Evolutionary conservation across 2,113 vertebrate species (phyloP).

Genomic region (Nothobranchius kuhntae): DNA sequence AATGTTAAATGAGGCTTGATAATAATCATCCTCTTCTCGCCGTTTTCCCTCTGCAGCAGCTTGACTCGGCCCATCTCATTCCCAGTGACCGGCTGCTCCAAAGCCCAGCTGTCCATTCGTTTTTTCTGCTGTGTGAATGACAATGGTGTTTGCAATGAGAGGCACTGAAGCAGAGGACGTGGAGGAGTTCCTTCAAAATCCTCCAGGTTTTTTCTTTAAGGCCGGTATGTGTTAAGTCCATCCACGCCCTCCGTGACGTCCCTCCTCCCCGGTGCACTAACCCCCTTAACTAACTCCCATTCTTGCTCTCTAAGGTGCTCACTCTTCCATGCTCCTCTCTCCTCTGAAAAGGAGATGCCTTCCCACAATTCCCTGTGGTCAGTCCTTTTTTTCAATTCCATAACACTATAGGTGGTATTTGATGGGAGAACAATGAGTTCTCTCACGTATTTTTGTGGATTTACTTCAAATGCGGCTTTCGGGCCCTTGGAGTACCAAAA

Average conservation of each 20-base stretch:
- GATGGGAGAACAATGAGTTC: conserved; percentile 39
- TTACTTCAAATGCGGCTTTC: conserved; percentile 40
- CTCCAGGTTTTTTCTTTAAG: conserved; percentile 69
- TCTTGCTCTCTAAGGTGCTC: conserved; percentile 53
- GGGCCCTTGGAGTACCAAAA: conserved; percentile 40
- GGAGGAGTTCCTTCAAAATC: conserved; percentile 72
- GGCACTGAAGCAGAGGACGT: conserved; percentile 66
- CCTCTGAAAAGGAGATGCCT: conserved; percentile 41
- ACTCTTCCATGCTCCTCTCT: conserved; percentile 41
- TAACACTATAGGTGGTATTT: conserved; percentile 56
- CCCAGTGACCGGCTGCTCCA: conserved; percentile 44
- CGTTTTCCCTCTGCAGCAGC: conserved; percentile 41
- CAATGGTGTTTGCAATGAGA: conserved; percentile 57
- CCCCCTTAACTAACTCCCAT: conserved; percentile 48
- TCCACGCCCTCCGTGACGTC: conserved; percentile 56
- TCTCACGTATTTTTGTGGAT: conserved; percentile 36
- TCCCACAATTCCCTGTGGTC: conserved; percentile 51
- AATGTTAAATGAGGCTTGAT: conserved; percentile 56
- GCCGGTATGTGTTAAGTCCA: conserved; percentile 65
- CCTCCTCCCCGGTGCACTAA: conserved; percentile 38
- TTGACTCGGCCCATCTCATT: conserved; percentile 54
- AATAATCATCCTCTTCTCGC: conserved; percentile 47
- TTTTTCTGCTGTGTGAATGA: conserved; percentile 69
- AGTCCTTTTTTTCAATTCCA: conserved; percentile 35
- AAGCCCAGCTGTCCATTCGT: conserved; percentile 72